Evolutionary conservation across 1,140 invertebrate species (phyloP), one percentile per base, ranked within the genome.

Genomic region (Pemphigus obesinymphae): DNA sequence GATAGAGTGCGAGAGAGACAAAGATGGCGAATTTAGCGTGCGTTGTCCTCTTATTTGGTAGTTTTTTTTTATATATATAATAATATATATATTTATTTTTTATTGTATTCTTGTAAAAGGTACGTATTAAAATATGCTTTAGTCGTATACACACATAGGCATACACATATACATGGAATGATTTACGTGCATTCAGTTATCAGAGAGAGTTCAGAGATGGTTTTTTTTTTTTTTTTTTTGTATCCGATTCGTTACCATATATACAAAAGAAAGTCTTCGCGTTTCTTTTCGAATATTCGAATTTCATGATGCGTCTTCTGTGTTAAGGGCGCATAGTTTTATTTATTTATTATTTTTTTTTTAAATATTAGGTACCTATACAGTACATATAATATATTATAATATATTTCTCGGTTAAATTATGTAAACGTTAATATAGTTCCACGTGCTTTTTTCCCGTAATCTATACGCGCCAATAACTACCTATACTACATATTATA

Each of bases 171-270:
- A 48, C 15, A n/a, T 58, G 29, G n/a, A 73, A 50, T 20, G 45
- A 73, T 50, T 73, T 73, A 73, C 70, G 50, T 73, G 23, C 20
- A 23, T 40, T 73, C 17, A n/a, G 45, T 31, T 73, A 73, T 50
- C 45, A 73, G 70, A 73, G 70, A 73, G 70, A 73, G 70, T 73
- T 73, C 26, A 20, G 70, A 73, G 26, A 73, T 50, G 70, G 29
- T 48, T 29, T 48, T 31, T 73, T 48, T 43, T 66, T n/a, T n/a
- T n/a, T n/a, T n/a, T 63, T 40, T 43, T 45, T 29, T 17, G 7
- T 43, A 70, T 68, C 23, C 68, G n/a, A 73, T 50, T 50, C 70
- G 11, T 50, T 73, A 73, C 43, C 15, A 2, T 13, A 13, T 11
- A 13, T 3, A 50, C 70, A 50, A 34, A 73, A 73, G 70, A 73